Conservation (phyloP, 2,888 invertebrate genomes). For the Sinotaia quadrata region DNA sequence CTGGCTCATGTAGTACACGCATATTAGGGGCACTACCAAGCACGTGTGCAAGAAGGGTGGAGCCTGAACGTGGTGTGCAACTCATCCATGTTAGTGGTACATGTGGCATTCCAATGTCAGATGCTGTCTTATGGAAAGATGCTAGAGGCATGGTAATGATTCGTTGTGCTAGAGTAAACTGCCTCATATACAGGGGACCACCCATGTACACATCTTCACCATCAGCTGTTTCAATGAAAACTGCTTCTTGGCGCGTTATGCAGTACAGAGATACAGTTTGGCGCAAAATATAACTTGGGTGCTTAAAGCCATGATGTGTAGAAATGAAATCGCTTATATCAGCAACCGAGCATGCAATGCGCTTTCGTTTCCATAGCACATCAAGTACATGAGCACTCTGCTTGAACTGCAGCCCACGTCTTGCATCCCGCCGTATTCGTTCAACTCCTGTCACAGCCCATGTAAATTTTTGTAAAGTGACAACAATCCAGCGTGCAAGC, state of each 20-base stretch:
- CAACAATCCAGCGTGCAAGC: conserved; percentile 52
- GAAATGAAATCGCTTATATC: conserved; percentile 60
- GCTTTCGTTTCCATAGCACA: conserved; percentile 60
- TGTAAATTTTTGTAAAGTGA: conserved; percentile 61
- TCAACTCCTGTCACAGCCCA: conserved; percentile 64
- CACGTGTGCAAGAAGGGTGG: conserved; percentile 59
- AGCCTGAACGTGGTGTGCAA: conserved; percentile 61
- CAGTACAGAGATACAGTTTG: conserved; percentile 61
- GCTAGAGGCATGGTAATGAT: conserved; percentile 64
- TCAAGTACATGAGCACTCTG: conserved; percentile 63
- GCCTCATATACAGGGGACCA: conserved; percentile 51
- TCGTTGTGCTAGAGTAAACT: conserved; percentile 57
- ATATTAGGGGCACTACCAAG: conserved; percentile 54
- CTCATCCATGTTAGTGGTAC: conserved; percentile 59
- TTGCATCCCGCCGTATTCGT: conserved; percentile 56
- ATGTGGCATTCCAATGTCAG: conserved; percentile 61
- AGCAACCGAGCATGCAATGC: conserved; percentile 52
- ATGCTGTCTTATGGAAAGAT: conserved; percentile 63
- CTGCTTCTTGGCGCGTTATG: conserved; percentile 59
- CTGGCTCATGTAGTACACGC: conserved; percentile 59
- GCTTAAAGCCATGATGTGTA: conserved; percentile 59
- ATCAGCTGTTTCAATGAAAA: conserved; percentile 60
- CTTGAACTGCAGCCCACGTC: conserved; percentile 58
- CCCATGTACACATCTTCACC: conserved; percentile 49
- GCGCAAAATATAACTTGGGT: conserved; percentile 61